Base-by-base conservation (phyloP, 2,113 vertebrate genomes). In the Nannospalax galili region DNA sequence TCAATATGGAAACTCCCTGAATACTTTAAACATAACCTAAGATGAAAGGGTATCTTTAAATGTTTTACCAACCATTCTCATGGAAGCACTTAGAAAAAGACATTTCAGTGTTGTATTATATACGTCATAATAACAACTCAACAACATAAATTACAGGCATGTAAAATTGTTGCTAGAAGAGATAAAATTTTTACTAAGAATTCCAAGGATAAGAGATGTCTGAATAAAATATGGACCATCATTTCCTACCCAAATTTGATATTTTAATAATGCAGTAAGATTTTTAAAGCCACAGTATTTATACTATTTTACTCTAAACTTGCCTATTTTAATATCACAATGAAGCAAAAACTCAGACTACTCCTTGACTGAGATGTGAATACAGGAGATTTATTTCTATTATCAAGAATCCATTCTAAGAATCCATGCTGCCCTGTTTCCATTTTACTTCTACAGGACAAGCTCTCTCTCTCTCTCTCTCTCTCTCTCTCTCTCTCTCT, bases 141-240 rank as follows among this genome's bases (percentile, higher is more conserved):
- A 95, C 37, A 84, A 26, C 58, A 87, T 88, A 95, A 94, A 86
- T 62, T 93, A 87, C 26, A 95, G n/a, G 14, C 9, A 89, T 1
- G 92, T 60, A 81, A 93, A 58, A 65, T 37, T 81, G 32, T 90
- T 93, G 60, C 81, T 90, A 52, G 60, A 93, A 93, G 14, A 94
- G 32, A 75, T 16, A 11, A 58, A 90, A 73, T 60, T 86, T 89
- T 92, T 58, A 93, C 69, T 81, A 80, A 82, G 64, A 95, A 85
- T 88, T 92, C 26, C 42, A 96, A 72, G 70, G 94, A 94, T 82
- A 58, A 69, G 73, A 80, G n/a, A 78, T 30, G 92, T 88, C 70
- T 80, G 75, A 95, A 80, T 80, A 96, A 92, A 94, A 93, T 84
- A 35, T 91, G 88, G 94, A 73, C 84, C 80, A 77, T 69, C 85